phyloP scores from a whole-genome alignment of 2,888 invertebrate species.

The Dryococelus australis region DNA sequence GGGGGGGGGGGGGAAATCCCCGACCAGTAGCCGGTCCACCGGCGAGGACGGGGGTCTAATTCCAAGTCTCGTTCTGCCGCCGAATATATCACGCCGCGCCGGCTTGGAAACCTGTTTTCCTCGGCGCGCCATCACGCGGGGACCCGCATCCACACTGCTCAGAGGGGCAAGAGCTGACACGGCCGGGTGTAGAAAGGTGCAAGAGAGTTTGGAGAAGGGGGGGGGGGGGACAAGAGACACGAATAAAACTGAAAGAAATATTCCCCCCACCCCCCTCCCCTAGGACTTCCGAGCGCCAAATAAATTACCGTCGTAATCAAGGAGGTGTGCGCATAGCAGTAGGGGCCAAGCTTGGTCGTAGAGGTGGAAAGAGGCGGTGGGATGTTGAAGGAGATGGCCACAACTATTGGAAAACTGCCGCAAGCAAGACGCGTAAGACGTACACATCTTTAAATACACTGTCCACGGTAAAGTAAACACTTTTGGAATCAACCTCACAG shows the following conservation, averaged over 20 bases:
- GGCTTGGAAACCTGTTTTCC: background rate
- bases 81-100: background rate
- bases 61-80: background rate
- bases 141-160: background rate
- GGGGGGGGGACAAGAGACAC: background rate
- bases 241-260: background rate
- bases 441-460: too few species aligned
- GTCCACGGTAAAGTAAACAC: too few species aligned
- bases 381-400: too few species aligned
- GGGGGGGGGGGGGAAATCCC: background rate
- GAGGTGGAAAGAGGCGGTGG: too few species aligned
- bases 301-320: background rate
- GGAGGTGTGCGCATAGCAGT: background rate
- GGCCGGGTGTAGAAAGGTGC: background rate
- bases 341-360: background rate
- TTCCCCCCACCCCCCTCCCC: background rate
- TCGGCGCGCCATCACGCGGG: background rate
- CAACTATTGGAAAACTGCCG: too few species aligned
- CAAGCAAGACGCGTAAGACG: too few species aligned
- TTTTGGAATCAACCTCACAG: too few species aligned
- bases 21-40: background rate
- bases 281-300: background rate
- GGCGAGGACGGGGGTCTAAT: background rate
- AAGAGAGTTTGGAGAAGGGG: too few species aligned
- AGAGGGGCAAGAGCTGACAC: background rate